phyloP scores from a whole-genome alignment of 2,113 vertebrate genomes.

The Hippocampus barbouri region DNA sequence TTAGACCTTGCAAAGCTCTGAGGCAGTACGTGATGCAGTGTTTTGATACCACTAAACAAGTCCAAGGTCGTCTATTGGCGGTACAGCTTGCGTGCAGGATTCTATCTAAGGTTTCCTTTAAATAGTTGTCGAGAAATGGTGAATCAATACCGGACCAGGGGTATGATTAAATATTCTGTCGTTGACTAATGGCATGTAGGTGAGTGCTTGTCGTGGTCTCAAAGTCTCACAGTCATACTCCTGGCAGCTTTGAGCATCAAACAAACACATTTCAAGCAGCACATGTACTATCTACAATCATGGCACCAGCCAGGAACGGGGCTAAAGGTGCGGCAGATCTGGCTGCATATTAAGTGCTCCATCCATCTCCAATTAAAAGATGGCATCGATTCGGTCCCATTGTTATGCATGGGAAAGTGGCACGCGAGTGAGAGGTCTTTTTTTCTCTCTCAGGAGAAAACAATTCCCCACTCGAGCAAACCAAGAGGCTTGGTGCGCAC shows the following conservation, averaged over 20 bases:
- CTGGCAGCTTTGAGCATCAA: slow-evolving; percentile 27
- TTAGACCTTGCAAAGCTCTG: slow-evolving; percentile 25
- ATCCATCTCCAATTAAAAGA: slow-evolving; percentile 72
- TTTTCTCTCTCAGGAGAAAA: slow-evolving; percentile 31
- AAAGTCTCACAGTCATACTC: slow-evolving; percentile 39
- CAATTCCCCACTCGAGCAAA: slow-evolving; percentile 52
- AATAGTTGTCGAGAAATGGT: slow-evolving; percentile 67
- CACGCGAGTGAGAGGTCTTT: slow-evolving; percentile 51
- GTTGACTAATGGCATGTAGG: slow-evolving; percentile 68
- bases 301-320: neutral
- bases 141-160: slow-evolving; percentile 60
- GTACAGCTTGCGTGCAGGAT: slow-evolving; percentile 29
- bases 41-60: slow-evolving; percentile 48
- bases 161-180: slow-evolving; percentile 71
- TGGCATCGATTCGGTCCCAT: slow-evolving; percentile 60
- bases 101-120: slow-evolving; percentile 56
- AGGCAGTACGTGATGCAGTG: slow-evolving; percentile 32
- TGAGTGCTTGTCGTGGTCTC: slow-evolving; percentile 35
- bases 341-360: slow-evolving; percentile 62
- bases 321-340: slow-evolving; percentile 58
- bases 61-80: slow-evolving; percentile 51
- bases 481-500: slow-evolving; percentile 45
- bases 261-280: slow-evolving; percentile 31
- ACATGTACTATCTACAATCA: slow-evolving; percentile 37
- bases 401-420: slow-evolving; percentile 62